Percentiles rank a stretch among this genome's conserved stretches.
These are phyloP conservation scores for Dasysyrphus tricinctus DNA, from an alignment of 2,888 invertebrate genomes.

Conservation along the genomic window DNA sequence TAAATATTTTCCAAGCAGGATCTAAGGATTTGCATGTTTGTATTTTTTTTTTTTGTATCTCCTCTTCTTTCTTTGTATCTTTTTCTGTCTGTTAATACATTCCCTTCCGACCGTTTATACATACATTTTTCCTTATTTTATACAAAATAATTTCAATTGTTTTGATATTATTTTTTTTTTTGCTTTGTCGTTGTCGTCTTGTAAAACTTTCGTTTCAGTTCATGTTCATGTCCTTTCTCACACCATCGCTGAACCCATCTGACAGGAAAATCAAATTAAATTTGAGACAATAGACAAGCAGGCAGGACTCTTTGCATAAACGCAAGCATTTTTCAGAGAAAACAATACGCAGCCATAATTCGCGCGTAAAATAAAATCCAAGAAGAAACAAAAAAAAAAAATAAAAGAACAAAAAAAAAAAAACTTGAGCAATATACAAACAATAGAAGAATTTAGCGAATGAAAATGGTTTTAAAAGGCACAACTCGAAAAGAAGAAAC, in stretches of 20 bases:
- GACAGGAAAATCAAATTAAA: conserved; percentile 73
- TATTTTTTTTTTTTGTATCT: background rate
- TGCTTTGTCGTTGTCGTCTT: background rate
- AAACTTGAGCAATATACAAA: conserved; percentile 35
- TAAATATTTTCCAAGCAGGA: conserved; percentile 23
- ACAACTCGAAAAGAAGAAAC: conserved; percentile 34
- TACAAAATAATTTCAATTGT: conserved; percentile 41
- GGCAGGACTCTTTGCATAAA: conserved; percentile 69
- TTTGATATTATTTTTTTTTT: background rate
- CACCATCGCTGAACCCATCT: conserved; percentile 28
- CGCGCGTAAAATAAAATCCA: conserved; percentile 40
- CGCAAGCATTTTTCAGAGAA: conserved; percentile 39
- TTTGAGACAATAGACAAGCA: conserved; percentile 70
- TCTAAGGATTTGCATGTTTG: conserved; percentile 33
- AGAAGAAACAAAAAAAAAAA: conserved; percentile 6
- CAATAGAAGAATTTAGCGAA: conserved; percentile 58
- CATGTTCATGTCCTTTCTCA: conserved; percentile 39
- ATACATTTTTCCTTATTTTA: background rate
- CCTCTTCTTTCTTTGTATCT: background rate
- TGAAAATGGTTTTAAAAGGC: conserved; percentile 10
- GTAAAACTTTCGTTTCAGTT: conserved; percentile 44
- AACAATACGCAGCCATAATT: conserved; percentile 61
- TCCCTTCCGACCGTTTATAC: background rate
- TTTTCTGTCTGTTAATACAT: background rate
- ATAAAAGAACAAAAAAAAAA: conserved; percentile 8